Evolutionary conservation across 2,888 invertebrate genomes (phyloP), one percentile per base, ranked within the genome.

Genomic region (Chaetogeoica ovagalla): DNA sequence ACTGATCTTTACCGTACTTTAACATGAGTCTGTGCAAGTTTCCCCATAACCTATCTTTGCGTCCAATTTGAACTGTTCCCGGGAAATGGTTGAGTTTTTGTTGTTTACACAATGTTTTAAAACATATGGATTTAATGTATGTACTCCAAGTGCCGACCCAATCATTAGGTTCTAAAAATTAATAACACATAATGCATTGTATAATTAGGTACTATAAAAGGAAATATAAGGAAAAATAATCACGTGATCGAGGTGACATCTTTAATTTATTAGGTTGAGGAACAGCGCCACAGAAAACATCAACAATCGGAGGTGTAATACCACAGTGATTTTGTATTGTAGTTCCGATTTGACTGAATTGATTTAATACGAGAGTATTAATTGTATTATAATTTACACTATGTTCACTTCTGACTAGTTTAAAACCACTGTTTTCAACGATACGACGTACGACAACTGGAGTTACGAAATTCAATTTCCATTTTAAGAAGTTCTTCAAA

Each of bases 71-170:
- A 87, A 98, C 99, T 4, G 97, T 96, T 0, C 98, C 98, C 0
- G 98, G 98, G 86, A 97, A 95, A 86, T 99, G 99, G 86, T 99
- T 99, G 84, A 99, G 92, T 87, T 98, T 98, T 86, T 98, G 98
- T 77, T 92, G 93, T 82, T 95, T 94, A 84, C 94, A 92, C 82
- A 94, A 88, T 0, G 91, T 91, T 85, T 91, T 91, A 86, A 97
- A 98, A 87, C 93, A 92, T 1, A 92, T 89, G 0, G 96, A 94
- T 86, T 97, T 97, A 93, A 98, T 94, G 86, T 98, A 97, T 86
- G 97, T 96, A 72, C 98, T 97, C 97, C 98, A 99, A 82, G 95
- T 95, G 5, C 97, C 98, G 84, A 94, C 88, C 97, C 98, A 98
- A 84, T 94, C 93, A 77, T 92, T 92, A 5, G 93, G 92, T 87